A percentile compares a stretch with the other conserved stretches of the same genome.
These are phyloP conservation scores for Stramonita haemastoma DNA, from an alignment of 2,888 invertebrate genomes.

Conservation along the genomic window DNA sequence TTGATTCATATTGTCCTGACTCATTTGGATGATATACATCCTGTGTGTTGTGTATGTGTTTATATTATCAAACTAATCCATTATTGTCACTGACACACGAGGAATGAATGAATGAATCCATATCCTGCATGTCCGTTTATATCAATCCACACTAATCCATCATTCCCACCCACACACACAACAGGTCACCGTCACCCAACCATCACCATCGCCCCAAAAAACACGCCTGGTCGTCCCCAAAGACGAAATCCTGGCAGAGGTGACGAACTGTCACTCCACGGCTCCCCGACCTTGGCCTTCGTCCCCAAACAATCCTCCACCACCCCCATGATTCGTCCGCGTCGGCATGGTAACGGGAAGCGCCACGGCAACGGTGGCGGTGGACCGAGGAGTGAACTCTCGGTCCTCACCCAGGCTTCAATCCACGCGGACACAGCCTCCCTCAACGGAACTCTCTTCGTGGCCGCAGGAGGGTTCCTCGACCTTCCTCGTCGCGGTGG, in stretches of 20 bases:
- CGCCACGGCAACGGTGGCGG: constrained; percentile 46
- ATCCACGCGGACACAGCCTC: constrained; percentile 32
- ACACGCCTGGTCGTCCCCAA: constrained; percentile 51
- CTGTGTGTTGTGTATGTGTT: too few relatives aligned
- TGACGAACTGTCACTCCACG: constrained; percentile 49
- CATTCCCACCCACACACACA: not conserved
- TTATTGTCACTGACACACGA: too few relatives aligned
- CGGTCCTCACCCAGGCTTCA: constrained; percentile 33
- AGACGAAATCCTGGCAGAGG: constrained; percentile 33
- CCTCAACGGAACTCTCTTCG: constrained; percentile 51
- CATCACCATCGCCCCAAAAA: constrained; percentile 46
- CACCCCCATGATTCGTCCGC: constrained; percentile 49
- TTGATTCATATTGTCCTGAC: not conserved
- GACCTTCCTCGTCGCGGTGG: constrained; percentile 56
- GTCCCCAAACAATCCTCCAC: constrained; percentile 39
- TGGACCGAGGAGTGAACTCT: constrained; percentile 52
- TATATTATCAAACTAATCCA: too few relatives aligned
- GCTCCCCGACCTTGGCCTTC: constrained; percentile 50
- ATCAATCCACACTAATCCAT: not conserved
- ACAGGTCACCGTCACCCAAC: constrained; percentile 55
- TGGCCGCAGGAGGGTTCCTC: constrained; percentile 52
- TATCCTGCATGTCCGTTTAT: too few relatives aligned
- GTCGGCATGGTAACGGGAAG: constrained; percentile 53
- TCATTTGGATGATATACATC: too few relatives aligned
- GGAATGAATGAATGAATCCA: too few relatives aligned